Base-by-base conservation (phyloP, 1,140 invertebrate species). In the Procambarus clarkii region DNA sequence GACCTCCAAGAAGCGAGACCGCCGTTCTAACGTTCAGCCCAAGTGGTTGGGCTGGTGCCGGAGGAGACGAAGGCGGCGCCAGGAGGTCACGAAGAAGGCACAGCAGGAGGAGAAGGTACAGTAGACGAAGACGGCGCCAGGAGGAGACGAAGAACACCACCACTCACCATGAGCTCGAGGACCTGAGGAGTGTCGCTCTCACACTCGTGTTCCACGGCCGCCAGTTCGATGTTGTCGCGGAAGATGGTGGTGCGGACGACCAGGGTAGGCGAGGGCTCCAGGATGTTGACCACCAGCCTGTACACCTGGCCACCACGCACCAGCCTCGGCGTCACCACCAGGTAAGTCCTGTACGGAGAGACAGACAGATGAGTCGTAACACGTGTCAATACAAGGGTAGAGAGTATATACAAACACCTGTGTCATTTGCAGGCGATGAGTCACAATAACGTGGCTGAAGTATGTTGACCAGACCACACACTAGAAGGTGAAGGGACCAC, bases 251-350 rank as follows among this genome's bases (percentile, higher is more conserved):
- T 97, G 88, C 97, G 95, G 0, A 98, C 97, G 4, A 96, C 96
- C 93, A 98, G 96, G 7, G 97, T 96, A 79, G 97, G 94, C 15
- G 96, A 95, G 5, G 96, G 96, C 92, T 96, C 95, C 21, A 98
- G 95, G 60, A 98, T 96, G 78, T 96, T 97, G 0, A 97, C 97
- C 0, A 96, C 96, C 1, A 98, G 96, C 92, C 97, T 96, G 94
- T 98, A 98, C 11, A 98, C 96, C 93, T 98, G 97, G 3, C 97
- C 97, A 1, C 98, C 98, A 44, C 98, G 95, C 2, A 98, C 96
- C 96, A 98, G 97, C 84, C 96, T 95, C 21, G 97, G 98, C 3
- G 97, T 97, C 24, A 98, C 97, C 81, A 98, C 96, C 93, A 98
- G 98, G 94, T 98, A 98, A 44, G 97, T 97, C 78, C 97, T 98